Conservation (phyloP, 2,888 invertebrate genomes). For the Troides aeacus region DNA sequence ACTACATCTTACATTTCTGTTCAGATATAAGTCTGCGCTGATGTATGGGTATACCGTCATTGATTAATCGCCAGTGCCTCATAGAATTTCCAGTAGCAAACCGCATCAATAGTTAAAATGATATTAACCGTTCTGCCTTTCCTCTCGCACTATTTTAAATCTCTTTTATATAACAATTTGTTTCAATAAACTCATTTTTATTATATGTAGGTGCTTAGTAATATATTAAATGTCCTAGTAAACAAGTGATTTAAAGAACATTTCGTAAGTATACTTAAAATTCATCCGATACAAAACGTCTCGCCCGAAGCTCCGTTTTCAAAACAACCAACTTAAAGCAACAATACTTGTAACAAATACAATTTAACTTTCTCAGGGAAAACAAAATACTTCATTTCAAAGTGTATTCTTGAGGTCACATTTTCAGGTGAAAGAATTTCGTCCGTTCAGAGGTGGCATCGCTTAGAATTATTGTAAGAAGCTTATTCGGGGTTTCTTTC, state of each 20-base stretch:
- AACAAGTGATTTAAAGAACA: slow-evolving; percentile 26
- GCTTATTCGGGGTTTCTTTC: slow-evolving; percentile 24
- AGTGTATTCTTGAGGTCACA: slow-evolving; percentile 27
- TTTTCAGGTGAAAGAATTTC: slow-evolving; percentile 15
- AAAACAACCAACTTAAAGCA: slow-evolving; percentile 54
- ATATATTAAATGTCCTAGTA: background rate
- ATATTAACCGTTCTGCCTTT: too few relatives aligned
- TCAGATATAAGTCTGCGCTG: too few relatives aligned
- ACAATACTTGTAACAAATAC: slow-evolving; percentile 62
- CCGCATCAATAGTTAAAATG: too few relatives aligned
- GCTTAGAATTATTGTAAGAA: slow-evolving; percentile 24
- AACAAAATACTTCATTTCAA: slow-evolving; percentile 64
- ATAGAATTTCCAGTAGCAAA: too few relatives aligned
- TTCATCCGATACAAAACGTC: slow-evolving; percentile 25
- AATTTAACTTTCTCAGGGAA: slow-evolving; percentile 65
- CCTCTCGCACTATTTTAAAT: too few relatives aligned
- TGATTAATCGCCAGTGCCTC: too few relatives aligned
- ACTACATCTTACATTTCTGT: too few relatives aligned
- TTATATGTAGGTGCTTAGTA: background rate
- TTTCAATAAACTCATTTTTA: background rate
- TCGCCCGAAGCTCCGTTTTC: slow-evolving; percentile 29
- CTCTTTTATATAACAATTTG: too few relatives aligned
- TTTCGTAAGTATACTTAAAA: slow-evolving; percentile 26
- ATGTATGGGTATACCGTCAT: too few relatives aligned
- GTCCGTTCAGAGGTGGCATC: slow-evolving; percentile 36